Percentiles rank a stretch among this genome's conserved stretches.
Evolutionary conservation across 2,113 vertebrate genomes (phyloP).

Genomic region (Coturnix japonica): DNA sequence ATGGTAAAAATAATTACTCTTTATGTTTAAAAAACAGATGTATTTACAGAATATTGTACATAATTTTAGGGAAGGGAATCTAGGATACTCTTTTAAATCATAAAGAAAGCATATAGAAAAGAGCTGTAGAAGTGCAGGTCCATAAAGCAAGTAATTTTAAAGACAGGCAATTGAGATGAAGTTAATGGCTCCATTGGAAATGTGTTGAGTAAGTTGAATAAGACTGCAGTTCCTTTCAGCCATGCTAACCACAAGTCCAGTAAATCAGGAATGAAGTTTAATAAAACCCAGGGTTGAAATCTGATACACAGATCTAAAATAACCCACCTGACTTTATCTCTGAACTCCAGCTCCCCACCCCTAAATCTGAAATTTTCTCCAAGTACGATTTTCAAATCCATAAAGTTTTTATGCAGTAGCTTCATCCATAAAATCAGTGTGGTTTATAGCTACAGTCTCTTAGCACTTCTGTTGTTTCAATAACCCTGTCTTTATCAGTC

Average conservation of each 20-base stretch:
- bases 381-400: not conserved
- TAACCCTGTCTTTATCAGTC: conserved; percentile 33
- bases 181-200: not conserved
- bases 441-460: not conserved
- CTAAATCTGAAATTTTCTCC: not conserved
- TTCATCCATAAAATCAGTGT: not conserved
- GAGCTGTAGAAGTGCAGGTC: not conserved
- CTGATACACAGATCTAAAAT: not conserved
- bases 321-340: not conserved
- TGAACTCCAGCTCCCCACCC: not conserved
- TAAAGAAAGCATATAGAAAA: not conserved
- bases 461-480: not conserved
- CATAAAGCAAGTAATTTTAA: not conserved
- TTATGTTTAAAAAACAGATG: not conserved
- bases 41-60: not conserved
- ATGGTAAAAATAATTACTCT: not conserved
- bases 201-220: not conserved
- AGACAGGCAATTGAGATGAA: not conserved
- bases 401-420: not conserved
- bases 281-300: not conserved
- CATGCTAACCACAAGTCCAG: not conserved
- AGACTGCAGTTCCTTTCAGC: not conserved
- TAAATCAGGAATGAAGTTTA: not conserved
- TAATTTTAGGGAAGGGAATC: not conserved
- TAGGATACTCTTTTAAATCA: not conserved